Conservation (phyloP, 2,113 vertebrate genomes). For the Colossoma macropomum region DNA sequence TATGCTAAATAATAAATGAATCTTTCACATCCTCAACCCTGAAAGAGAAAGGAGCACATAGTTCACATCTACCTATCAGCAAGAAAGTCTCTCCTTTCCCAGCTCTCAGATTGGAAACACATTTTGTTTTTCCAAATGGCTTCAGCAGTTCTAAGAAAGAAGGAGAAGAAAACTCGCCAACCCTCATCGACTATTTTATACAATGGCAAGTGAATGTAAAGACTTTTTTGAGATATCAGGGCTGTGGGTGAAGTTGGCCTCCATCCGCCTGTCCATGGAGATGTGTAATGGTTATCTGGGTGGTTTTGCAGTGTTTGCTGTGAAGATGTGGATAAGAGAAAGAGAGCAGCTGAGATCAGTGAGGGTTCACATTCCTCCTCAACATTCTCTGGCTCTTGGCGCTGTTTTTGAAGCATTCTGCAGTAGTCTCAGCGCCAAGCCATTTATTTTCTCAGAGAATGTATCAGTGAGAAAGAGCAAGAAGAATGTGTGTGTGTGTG, state of each 20-base stretch:
- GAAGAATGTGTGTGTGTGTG: background rate
- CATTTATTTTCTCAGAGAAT: slow-evolving; percentile 56
- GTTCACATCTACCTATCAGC: background rate
- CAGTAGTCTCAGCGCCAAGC: slow-evolving; percentile 38
- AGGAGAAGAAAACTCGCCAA: background rate
- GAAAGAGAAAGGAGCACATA: background rate
- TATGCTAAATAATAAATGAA: background rate
- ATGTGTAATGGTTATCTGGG: background rate
- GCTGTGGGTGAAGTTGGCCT: background rate
- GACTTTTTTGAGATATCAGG: background rate
- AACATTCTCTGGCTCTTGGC: slow-evolving; percentile 49
- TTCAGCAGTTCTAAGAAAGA: background rate
- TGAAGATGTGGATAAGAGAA: background rate
- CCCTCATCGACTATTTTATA: background rate
- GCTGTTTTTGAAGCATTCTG: slow-evolving; percentile 55
- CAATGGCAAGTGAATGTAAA: background rate
- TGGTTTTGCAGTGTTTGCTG: background rate
- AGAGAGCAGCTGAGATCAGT: slow-evolving; percentile 42
- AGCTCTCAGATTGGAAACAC: slow-evolving; percentile 22
- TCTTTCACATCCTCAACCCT: slow-evolving; percentile 4
- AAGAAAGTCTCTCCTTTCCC: background rate
- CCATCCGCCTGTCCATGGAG: background rate
- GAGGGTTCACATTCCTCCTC: slow-evolving; percentile 61
- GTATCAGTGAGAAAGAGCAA: slow-evolving; percentile 6
- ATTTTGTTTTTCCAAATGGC: background rate